Percentiles rank a stretch among this genome's conserved stretches.
Evolutionary conservation across 2,797 vertebrate species (phyloP).

Genomic region (Hemitrygon akajei): DNA sequence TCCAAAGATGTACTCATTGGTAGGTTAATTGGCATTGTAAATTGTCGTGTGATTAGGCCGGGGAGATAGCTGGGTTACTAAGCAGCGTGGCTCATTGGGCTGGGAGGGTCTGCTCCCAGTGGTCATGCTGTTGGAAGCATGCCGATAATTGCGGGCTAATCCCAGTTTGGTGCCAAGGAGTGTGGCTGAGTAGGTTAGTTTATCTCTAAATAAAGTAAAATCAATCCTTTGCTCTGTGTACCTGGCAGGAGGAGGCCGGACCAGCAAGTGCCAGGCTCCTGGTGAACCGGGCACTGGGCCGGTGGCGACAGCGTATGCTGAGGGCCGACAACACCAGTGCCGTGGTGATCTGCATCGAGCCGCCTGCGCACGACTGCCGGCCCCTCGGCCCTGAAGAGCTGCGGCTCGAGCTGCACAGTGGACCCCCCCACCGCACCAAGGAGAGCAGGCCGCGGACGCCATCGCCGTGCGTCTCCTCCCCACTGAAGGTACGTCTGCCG

Average conservation of each 20-base stretch:
- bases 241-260: conserved; percentile 71
- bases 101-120: no score
- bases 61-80: no score
- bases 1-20: no score
- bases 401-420: conserved; percentile 77
- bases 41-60: no score
- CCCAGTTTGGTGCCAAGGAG: no score
- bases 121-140: no score
- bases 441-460: conserved; percentile 50
- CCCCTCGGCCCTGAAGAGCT: conserved; percentile 70
- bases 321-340: conserved; percentile 95
- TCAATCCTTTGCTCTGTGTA: no score
- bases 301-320: conserved; percentile 93
- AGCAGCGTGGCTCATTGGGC: no score
- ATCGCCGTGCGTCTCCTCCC: conserved; percentile 70
- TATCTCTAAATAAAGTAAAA: no score
- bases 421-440: conserved; percentile 68
- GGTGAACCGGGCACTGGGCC: conserved; percentile 79
- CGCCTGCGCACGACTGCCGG: conserved; percentile 49
- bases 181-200: no score
- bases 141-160: no score
- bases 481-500: conserved; percentile 40
- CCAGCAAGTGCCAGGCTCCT: conserved; percentile 83
- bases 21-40: no score
- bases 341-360: conserved; percentile 82